Evolutionary conservation across 2,113 vertebrate genomes (phyloP), one percentile per base, ranked within the genome.

Genomic region (Rana temporaria): DNA sequence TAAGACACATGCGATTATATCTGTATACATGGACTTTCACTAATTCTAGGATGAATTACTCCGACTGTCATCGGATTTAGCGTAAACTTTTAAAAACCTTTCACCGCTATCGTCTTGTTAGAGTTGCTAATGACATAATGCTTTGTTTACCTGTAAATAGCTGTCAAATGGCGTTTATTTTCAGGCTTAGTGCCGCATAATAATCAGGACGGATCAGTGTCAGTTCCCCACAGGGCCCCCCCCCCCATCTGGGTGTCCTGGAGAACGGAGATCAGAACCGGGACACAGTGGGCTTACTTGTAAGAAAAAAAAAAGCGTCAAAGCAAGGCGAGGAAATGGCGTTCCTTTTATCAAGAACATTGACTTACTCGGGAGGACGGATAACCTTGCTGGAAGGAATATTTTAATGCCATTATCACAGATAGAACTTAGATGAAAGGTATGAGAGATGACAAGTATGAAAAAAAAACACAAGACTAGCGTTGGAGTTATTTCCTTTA

Each of bases 361-460:
- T 59, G 78, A 82, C 60, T 73, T 74, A 38, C 42, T 64, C 26
- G 17, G 59, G 71, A 82, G 79, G 69, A 73, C 70, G 73, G 38
- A 64, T 82, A 72, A 82, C 79, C 60, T 82, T 74, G 79, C 79
- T 74, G 60, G 60, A 81, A 81, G 79, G 79, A 81, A 82, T 73
- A 82, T 73, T 65, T 82, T 64, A 73, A 73, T 82, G 14, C 69
- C 59, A 73, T 82, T 82, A 82, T 82, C 69, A 55, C 59, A 73
- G 24, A 66, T 32, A 74, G 60, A 73, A 82, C 57, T 72, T 53
- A 72, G 79, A 73, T 82, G 70, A 82, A 82, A 73, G 79, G 69
- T 73, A 64, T 65, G n/a, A 66, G 65, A 82, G 79, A 65, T 34
- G 79, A 82, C 78, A 79, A 70, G 66, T 38, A 69, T 20, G 65